Evolutionary conservation across 2,888 invertebrate genomes (phyloP).

Genomic region (Apotomis turbidana): DNA sequence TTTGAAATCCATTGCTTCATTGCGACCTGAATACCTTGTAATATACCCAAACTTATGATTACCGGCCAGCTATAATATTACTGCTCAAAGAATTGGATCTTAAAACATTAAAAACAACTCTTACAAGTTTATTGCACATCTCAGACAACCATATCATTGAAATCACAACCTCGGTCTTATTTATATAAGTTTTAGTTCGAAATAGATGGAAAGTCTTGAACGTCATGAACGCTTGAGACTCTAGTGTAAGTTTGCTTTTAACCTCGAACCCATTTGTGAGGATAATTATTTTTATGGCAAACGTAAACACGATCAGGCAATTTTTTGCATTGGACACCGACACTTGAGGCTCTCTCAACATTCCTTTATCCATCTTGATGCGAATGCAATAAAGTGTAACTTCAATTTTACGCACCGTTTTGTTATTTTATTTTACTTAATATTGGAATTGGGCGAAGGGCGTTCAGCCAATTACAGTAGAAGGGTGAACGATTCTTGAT

Average conservation of each 20-base stretch:
- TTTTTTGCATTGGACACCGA: too few relatives aligned
- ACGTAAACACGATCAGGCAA: too few relatives aligned
- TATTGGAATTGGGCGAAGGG: constrained; percentile 9
- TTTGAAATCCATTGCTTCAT: constrained; percentile 23
- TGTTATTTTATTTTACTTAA: constrained; percentile 19
- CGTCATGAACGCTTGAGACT: background rate
- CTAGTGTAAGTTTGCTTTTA: too few relatives aligned
- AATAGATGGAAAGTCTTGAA: background rate
- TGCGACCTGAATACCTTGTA: constrained; percentile 22
- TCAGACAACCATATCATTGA: constrained; percentile 1
- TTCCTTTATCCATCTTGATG: constrained; percentile 17
- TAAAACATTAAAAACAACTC: background rate
- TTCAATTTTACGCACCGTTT: constrained; percentile 16
- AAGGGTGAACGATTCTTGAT: constrained; percentile 24
- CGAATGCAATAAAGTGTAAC: constrained; percentile 25
- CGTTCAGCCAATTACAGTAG: constrained; percentile 28
- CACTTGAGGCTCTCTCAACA: background rate
- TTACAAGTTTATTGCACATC: background rate
- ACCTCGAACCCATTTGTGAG: too few relatives aligned
- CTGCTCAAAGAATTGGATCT: constrained; percentile 15
- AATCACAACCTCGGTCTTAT: background rate
- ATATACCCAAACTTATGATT: constrained; percentile 15
- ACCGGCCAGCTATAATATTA: constrained; percentile 15
- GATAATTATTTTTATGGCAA: too few relatives aligned
- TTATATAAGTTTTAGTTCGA: background rate